Percentiles rank a stretch among this genome's conserved stretches.
These are phyloP conservation scores for Hirtodrosophila trivittata DNA, from an alignment of 2,888 invertebrate genomes.

Conservation along the genomic window DNA sequence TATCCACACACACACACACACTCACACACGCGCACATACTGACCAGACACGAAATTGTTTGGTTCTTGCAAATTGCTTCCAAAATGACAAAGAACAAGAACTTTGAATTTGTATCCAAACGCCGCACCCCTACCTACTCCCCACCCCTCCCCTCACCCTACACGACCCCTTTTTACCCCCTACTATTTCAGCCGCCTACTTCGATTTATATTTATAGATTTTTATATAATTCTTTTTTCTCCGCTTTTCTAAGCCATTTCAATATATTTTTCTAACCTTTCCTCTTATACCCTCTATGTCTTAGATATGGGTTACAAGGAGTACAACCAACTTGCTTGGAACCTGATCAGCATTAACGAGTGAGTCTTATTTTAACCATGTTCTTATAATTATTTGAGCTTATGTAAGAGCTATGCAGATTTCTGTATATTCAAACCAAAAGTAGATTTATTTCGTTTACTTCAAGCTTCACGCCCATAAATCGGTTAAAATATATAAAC, in stretches of 20 bases:
- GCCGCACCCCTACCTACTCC: not conserved
- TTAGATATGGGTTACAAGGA: too few species aligned
- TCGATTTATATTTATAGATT: conserved; percentile 36
- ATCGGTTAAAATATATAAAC: too few species aligned
- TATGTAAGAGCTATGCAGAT: too few species aligned
- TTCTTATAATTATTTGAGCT: too few species aligned
- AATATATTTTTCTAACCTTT: conserved; percentile 11
- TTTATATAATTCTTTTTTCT: conserved; percentile 8
- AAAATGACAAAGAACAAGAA: conserved; percentile 40
- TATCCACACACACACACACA: not conserved
- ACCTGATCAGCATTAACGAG: too few species aligned
- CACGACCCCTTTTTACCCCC: not conserved
- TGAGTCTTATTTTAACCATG: too few species aligned
- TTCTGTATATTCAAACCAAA: too few species aligned
- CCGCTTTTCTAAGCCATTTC: conserved; percentile 8
- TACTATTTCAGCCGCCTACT: not conserved
- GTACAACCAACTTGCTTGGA: too few species aligned
- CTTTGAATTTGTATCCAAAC: conserved; percentile 7
- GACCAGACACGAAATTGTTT: conserved; percentile 53
- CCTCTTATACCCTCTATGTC: not conserved
- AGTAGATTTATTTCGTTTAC: too few species aligned
- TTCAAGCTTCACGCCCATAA: too few species aligned
- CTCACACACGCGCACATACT: conserved; percentile 18
- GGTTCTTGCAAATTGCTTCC: conserved; percentile 32
- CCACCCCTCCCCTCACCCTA: not conserved